phyloP scores from a whole-genome alignment of 2,797 vertebrate species.

The Leucoraja ocellata region DNA sequence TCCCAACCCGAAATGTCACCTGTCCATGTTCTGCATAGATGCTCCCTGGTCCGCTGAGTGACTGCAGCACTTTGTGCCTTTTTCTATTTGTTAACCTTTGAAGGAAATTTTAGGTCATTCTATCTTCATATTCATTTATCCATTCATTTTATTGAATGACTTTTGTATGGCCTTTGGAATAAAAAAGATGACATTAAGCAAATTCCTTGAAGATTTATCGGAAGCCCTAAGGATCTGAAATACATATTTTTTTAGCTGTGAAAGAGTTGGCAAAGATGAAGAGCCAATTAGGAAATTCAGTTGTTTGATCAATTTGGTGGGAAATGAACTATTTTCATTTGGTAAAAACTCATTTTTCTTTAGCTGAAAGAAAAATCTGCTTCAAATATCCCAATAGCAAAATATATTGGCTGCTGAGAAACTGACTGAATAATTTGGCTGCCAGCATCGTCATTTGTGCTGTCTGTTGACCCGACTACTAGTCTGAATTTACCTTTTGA shows the following conservation, averaged over 20 bases:
- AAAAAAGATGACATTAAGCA: not conserved
- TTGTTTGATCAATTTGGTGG: slow-evolving; percentile 32
- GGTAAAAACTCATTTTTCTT: slow-evolving; percentile 28
- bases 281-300: slow-evolving; percentile 30
- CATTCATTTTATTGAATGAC: not conserved
- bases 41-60: too few relatives aligned
- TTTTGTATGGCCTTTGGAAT: not conserved
- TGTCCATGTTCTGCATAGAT: too few relatives aligned
- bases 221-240: not conserved
- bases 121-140: not conserved
- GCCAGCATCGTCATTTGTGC: too few relatives aligned
- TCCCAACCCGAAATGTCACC: too few relatives aligned
- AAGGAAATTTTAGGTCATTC: not conserved
- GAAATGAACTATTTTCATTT: slow-evolving; percentile 21
- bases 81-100: not conserved
- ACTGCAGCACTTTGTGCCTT: too few relatives aligned
- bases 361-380: too few relatives aligned
- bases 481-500: too few relatives aligned
- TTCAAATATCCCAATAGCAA: too few relatives aligned
- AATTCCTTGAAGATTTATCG: slow-evolving; percentile 25
- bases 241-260: slow-evolving; percentile 3
- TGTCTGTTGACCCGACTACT: too few relatives aligned
- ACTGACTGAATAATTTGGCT: too few relatives aligned
- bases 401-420: too few relatives aligned
- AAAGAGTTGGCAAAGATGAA: slow-evolving; percentile 28